Evolutionary conservation across 2,888 invertebrate species (phyloP), one percentile per base, ranked within the genome.

Genomic region (Terebella lapidaria): DNA sequence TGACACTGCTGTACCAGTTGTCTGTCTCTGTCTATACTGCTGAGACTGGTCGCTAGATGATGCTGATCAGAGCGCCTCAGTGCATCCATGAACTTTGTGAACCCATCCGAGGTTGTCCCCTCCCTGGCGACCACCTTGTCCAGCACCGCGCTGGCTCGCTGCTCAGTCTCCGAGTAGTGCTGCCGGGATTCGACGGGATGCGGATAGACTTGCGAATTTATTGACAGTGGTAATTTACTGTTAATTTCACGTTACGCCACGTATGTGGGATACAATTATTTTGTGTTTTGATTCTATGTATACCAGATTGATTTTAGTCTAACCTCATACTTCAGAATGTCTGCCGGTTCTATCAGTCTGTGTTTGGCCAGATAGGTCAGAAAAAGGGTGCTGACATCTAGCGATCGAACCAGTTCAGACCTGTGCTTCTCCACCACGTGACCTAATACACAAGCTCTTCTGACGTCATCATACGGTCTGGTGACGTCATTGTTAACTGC

Each of bases 241-340:
- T n/a, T n/a, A n/a, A n/a, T n/a, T n/a, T n/a, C n/a, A n/a, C n/a
- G n/a, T n/a, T n/a, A n/a, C n/a, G n/a, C n/a, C n/a, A n/a, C n/a
- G n/a, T n/a, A n/a, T n/a, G n/a, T n/a, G n/a, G n/a, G n/a, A n/a
- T n/a, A n/a, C n/a, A n/a, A n/a, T n/a, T n/a, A n/a, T n/a, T n/a
- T n/a, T n/a, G n/a, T n/a, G n/a, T n/a, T n/a, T n/a, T n/a, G n/a
- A n/a, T n/a, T n/a, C n/a, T n/a, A n/a, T n/a, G n/a, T n/a, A n/a
- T n/a, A n/a, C n/a, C n/a, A n/a, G n/a, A n/a, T n/a, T n/a, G n/a
- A n/a, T n/a, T n/a, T n/a, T n/a, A n/a, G n/a, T 35, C 42, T 15
- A 5, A 55, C 55, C 42, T 55, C 55, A 42, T 55, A 55, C 42
- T 24, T 29, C 10, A 55, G 30, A n/a, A 55, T 55, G 42, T 55